Evolutionary conservation across 2,888 invertebrate genomes (phyloP).

Genomic region (Ichneumoninae sp.): DNA sequence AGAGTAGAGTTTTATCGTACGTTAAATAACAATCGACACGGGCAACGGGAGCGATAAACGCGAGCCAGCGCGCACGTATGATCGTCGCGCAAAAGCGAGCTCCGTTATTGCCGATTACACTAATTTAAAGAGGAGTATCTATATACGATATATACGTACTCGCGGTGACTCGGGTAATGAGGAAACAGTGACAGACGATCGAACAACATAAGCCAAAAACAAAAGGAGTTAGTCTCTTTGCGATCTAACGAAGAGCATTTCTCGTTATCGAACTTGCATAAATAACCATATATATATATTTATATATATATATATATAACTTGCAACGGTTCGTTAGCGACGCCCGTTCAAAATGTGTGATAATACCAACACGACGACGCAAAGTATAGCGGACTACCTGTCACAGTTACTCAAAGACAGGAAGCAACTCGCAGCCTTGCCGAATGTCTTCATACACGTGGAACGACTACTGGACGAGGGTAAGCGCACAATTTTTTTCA

Average conservation of each 20-base stretch:
- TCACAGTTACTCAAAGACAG: conserved; percentile 99
- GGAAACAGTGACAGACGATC: conserved; percentile 27
- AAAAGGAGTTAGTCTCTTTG: background rate
- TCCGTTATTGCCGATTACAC: conserved; percentile 52
- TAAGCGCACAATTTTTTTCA: conserved; percentile 85
- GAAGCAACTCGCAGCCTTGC: conserved; percentile 99
- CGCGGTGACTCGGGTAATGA: conserved; percentile 51
- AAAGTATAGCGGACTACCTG: conserved; percentile 99
- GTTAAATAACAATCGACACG: conserved; percentile 39
- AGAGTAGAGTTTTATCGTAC: background rate
- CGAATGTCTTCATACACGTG: conserved; percentile 99
- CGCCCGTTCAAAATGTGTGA: conserved; percentile 81
- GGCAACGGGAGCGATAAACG: conserved; percentile 57
- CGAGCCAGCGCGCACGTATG: conserved; percentile 62
- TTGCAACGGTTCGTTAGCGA: conserved; percentile 59
- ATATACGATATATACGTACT: conserved; percentile 8
- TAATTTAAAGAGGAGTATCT: conserved; percentile 29
- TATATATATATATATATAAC: conserved; percentile 26
- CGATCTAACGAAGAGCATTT: background rate
- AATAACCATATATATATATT: background rate
- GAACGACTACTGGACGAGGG: conserved; percentile 99
- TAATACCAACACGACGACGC: conserved; percentile 89
- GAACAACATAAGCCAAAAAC: conserved; percentile 1
- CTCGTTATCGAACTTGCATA: background rate
- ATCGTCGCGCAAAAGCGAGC: conserved; percentile 62